These are phyloP conservation scores for Meles meles DNA, from an alignment of 2,113 vertebrate species.

Conservation along the genomic window DNA sequence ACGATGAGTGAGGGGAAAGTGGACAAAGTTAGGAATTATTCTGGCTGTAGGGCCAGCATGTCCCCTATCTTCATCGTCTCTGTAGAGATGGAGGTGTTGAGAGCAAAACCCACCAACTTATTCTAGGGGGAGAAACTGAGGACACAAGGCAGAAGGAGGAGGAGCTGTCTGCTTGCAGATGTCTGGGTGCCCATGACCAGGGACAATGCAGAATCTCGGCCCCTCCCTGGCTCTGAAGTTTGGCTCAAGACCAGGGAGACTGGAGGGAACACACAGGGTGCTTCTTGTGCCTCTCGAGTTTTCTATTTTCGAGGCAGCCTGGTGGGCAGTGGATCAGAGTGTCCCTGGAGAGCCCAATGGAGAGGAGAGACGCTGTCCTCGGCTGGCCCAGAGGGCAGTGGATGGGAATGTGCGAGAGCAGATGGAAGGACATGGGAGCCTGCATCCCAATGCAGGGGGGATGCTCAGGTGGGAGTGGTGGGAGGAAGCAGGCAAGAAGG, in stretches of 20 bases:
- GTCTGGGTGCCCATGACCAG: not conserved
- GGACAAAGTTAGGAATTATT: not conserved
- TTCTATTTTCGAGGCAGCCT: not conserved
- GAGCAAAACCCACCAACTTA: not conserved
- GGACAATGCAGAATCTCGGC: too few relatives aligned
- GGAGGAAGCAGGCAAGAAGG: not conserved
- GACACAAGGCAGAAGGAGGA: rapidly evolving
- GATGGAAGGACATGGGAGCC: rapidly evolving
- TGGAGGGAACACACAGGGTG: not conserved
- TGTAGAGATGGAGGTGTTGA: not conserved
- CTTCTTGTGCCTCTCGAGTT: not conserved
- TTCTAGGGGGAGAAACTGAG: not conserved
- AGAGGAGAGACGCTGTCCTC: too few relatives aligned
- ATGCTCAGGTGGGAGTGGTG: not conserved
- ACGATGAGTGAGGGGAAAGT: not conserved
- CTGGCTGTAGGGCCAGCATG: not conserved
- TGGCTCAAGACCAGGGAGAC: not conserved
- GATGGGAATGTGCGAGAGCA: not conserved
- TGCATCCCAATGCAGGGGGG: not conserved
- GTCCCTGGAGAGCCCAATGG: not conserved
- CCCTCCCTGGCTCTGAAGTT: not conserved
- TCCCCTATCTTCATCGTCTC: too few relatives aligned
- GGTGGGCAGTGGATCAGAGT: not conserved
- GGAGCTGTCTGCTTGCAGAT: not conserved
- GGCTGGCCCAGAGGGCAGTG: not conserved